Evolutionary conservation across 2,113 vertebrate genomes (phyloP).

Genomic region (Malurus elegans): DNA sequence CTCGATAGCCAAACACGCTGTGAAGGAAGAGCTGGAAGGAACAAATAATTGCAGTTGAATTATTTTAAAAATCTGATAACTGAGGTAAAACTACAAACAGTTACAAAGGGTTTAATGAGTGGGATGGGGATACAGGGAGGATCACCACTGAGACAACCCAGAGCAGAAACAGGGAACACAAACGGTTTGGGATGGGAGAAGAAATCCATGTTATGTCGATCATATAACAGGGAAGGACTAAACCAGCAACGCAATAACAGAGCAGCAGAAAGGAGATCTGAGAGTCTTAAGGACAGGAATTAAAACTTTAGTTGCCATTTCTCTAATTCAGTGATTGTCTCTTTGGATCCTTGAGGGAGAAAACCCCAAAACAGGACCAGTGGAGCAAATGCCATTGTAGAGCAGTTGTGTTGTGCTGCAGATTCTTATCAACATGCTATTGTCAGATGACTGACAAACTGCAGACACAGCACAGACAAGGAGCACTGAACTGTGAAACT

Average conservation of each 20-base stretch:
- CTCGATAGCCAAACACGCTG: conserved; percentile 95
- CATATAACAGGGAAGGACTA: neutral
- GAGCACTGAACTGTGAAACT: neutral
- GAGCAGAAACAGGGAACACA: neutral
- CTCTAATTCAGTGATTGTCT: neutral
- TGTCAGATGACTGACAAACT: conserved; percentile 24
- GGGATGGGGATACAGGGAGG: neutral
- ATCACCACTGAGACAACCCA: fast-evolving
- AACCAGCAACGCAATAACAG: neutral
- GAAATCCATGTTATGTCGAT: neutral
- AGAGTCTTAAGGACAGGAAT: neutral
- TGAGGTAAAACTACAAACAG: neutral
- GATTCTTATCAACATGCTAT: neutral
- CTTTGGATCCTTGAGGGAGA: neutral
- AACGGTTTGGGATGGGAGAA: neutral
- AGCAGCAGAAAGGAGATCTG: neutral
- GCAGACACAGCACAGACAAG: conserved; percentile 14
- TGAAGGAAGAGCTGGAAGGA: conserved; percentile 91
- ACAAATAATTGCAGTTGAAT: neutral
- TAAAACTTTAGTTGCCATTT: neutral
- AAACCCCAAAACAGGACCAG: neutral
- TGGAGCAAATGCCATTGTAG: neutral
- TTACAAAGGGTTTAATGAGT: neutral
- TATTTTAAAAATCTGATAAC: neutral
- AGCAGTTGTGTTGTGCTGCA: neutral